phyloP scores from a whole-genome alignment of 2,888 invertebrate species.

The Amblyjoppa proteus region DNA sequence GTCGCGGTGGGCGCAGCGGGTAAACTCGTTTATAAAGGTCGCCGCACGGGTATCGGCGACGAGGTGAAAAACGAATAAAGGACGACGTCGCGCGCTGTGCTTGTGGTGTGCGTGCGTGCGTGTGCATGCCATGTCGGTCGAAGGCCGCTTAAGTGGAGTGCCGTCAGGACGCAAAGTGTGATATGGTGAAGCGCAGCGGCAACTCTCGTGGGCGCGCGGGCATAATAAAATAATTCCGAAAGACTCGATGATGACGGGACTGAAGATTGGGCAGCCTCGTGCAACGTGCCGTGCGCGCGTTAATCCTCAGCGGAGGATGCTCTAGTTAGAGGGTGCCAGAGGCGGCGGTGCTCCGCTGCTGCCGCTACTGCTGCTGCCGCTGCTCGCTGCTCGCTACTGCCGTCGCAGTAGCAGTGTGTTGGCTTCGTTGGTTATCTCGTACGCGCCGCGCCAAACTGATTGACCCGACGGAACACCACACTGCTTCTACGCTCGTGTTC shows the following conservation, averaged over 20 bases:
- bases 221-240: not conserved
- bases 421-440: constrained; percentile 25
- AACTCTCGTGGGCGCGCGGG: constrained; percentile 22
- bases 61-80: not conserved
- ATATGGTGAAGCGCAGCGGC: constrained; percentile 47
- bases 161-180: constrained; percentile 15
- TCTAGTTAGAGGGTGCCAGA: constrained; percentile 65
- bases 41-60: constrained; percentile 8
- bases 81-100: not conserved
- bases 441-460: constrained; percentile 29
- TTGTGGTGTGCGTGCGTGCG: not conserved
- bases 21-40: not conserved
- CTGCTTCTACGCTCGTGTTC: constrained; percentile 1
- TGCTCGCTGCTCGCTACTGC: constrained; percentile 51
- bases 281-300: constrained; percentile 49
- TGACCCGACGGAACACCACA: constrained; percentile 18
- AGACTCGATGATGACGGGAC: constrained; percentile 29
- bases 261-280: constrained; percentile 38
- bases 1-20: constrained; percentile 32
- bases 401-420: constrained; percentile 13
- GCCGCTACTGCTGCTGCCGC: constrained; percentile 44
- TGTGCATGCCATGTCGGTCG: not conserved
- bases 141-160: not conserved
- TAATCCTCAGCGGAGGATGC: constrained; percentile 62
- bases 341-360: constrained; percentile 56